Conservation (phyloP, 1,140 invertebrate genomes). For the Pinna nobilis region DNA sequence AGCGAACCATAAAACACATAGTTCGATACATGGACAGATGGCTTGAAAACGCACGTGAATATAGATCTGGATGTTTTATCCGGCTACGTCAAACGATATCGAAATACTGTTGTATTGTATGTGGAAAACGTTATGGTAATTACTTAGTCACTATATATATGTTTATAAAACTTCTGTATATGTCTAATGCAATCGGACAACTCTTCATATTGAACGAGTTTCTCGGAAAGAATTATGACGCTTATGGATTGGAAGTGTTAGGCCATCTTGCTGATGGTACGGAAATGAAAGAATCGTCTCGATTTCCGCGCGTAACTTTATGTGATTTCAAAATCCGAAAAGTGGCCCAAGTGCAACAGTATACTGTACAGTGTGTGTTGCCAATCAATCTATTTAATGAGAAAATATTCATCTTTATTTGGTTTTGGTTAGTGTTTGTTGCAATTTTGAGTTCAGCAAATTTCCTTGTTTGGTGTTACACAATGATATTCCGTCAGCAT, state of each 20-base stretch:
- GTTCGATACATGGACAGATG: slow-evolving; percentile 73
- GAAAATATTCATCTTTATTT: slow-evolving; percentile 78
- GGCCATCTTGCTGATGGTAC: slow-evolving; percentile 65
- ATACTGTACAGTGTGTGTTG: slow-evolving; percentile 77
- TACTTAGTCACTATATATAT: slow-evolving; percentile 77
- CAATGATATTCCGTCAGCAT: slow-evolving; percentile 71
- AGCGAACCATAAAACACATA: slow-evolving; percentile 73
- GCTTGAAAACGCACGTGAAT: slow-evolving; percentile 71
- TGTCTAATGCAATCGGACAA: slow-evolving; percentile 76
- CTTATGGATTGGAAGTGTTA: slow-evolving; percentile 76
- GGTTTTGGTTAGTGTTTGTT: slow-evolving; percentile 79
- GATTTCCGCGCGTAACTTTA: slow-evolving; percentile 76
- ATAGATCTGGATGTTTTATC: slow-evolving; percentile 68
- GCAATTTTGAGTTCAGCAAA: slow-evolving; percentile 75
- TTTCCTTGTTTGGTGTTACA: slow-evolving; percentile 74
- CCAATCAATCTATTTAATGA: slow-evolving; percentile 79
- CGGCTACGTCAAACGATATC: slow-evolving; percentile 68
- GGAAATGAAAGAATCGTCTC: slow-evolving; percentile 66
- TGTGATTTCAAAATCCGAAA: slow-evolving; percentile 73
- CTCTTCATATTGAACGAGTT: slow-evolving; percentile 77
- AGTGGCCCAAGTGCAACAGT: slow-evolving; percentile 70
- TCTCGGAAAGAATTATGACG: slow-evolving; percentile 75
- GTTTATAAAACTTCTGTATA: slow-evolving; percentile 76
- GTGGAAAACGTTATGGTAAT: slow-evolving; percentile 75
- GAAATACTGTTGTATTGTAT: slow-evolving; percentile 71